phyloP scores from a whole-genome alignment of 1,140 invertebrate genomes.

The Macrosteles quadrilineatus region DNA sequence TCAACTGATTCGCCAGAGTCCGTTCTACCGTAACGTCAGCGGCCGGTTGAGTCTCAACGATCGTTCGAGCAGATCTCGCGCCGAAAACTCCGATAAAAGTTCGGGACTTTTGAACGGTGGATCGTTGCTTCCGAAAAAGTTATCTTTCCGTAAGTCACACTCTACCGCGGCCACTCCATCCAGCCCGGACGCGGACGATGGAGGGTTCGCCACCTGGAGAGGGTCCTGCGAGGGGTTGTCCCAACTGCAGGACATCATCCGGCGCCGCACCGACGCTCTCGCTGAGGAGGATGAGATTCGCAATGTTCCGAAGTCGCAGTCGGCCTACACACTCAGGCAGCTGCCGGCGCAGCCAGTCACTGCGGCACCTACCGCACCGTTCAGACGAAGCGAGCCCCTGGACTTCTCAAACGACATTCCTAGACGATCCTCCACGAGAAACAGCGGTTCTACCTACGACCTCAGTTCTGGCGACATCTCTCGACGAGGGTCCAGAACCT shows the following conservation, averaged over 20 bases:
- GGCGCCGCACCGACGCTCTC: conserved; percentile 29
- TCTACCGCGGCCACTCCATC: conserved; percentile 34
- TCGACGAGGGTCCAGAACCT: conserved; percentile 36
- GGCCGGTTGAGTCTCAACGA: conserved; percentile 51
- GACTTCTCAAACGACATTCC: conserved; percentile 37
- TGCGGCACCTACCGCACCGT: background rate
- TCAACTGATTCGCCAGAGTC: conserved; percentile 49
- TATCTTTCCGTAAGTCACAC: conserved; percentile 34
- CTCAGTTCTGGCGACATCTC: conserved; percentile 42
- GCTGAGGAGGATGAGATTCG: conserved; percentile 23
- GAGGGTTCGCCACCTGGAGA: conserved; percentile 36
- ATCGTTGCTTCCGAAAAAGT: conserved; percentile 28
- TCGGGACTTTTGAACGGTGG: conserved; percentile 27
- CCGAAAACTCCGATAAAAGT: background rate
- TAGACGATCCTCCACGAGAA: background rate
- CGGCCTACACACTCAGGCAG: conserved; percentile 28
- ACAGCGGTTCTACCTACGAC: conserved; percentile 41
- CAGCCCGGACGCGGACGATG: conserved; percentile 37
- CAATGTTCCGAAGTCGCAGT: conserved; percentile 33
- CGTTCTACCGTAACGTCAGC: conserved; percentile 52
- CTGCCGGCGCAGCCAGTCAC: conserved; percentile 1
- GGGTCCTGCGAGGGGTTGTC: conserved; percentile 33
- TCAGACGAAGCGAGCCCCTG: conserved; percentile 38
- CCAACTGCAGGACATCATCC: conserved; percentile 49
- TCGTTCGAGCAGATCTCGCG: conserved; percentile 35